Evolutionary conservation across 2,888 invertebrate genomes (phyloP), one percentile per base, ranked within the genome.

Genomic region (Reticulitermes lucifugus): DNA sequence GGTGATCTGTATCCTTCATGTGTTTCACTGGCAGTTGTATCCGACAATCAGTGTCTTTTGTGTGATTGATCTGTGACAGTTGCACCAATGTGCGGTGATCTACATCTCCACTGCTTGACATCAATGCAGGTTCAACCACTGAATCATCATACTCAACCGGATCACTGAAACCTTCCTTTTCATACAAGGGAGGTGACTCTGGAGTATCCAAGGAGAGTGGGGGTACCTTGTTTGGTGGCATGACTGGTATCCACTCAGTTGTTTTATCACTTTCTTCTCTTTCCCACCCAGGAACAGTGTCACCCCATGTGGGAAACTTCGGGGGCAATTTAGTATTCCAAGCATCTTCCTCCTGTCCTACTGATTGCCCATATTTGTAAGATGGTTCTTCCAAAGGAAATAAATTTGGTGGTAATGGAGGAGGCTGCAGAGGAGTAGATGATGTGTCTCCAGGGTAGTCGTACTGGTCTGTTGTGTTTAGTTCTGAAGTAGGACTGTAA

Each of bases 181-280:
- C 95, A 87, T 93, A 94, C 87, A 93, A 92, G 0, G 94, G 94
- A 41, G 95, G 95, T 80, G 95, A 94, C 87, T 94, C 94, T 0
- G 95, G 94, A 0, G 95, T 94, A 88, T 94, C 94, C 4, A 91
- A 59, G 29, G 18, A 88, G 84, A 22, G 90, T 89, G 83, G 89
- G 89, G n/a, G 86, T 88, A 43, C 89, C 84, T 80, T 90, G 89
- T 90, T 90, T 90, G 70, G 89, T 89, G 55, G 90, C 90, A 60
- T 88, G 88, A 59, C 91, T 88, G 87, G 90, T 86, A n/a, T 90
- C 90, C 87, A 86, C 81, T 84, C 89, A 88, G 90, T 90, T 90
- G 21, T 88, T 87, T 87, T 87, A 85, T 87, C 89, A 89, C 46
- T 87, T 89, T 29, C 89, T 89, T 7, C 89, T 89, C 12, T 43